These are phyloP conservation scores for Nemotelus pantherinus DNA, from an alignment of 2,888 invertebrate species.

Conservation along the genomic window DNA sequence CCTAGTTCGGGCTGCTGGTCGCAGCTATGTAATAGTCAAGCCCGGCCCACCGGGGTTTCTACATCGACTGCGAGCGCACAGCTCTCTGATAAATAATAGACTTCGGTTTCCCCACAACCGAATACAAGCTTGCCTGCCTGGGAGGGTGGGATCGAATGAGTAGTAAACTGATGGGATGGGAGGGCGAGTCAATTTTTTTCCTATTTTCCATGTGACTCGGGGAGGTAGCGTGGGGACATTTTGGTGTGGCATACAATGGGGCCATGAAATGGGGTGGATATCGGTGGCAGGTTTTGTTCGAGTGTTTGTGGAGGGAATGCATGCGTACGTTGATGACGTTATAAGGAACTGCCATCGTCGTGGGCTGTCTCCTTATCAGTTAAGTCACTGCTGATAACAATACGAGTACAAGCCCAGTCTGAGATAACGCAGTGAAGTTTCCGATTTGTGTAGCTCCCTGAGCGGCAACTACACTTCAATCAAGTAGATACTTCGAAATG, in stretches of 20 bases:
- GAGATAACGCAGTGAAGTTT: slow-evolving; percentile 27
- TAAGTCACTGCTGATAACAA: slow-evolving; percentile 50
- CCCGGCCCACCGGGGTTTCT: slow-evolving; percentile 24
- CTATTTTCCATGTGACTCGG: slow-evolving; percentile 42
- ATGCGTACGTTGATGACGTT: slow-evolving; percentile 32
- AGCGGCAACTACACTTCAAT: neutral
- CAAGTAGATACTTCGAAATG: neutral
- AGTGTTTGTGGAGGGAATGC: neutral
- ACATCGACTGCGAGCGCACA: neutral
- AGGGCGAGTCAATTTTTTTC: slow-evolving; percentile 49
- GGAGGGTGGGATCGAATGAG: slow-evolving; percentile 7
- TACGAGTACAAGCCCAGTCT: neutral
- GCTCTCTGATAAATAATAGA: slow-evolving; percentile 24
- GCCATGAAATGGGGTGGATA: neutral
- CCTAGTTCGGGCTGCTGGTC: neutral
- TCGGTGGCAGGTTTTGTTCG: neutral
- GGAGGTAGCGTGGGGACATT: slow-evolving; percentile 7
- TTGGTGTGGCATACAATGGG: neutral
- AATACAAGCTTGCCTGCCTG: neutral
- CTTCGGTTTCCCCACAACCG: slow-evolving; percentile 5
- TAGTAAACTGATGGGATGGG: slow-evolving; percentile 10
- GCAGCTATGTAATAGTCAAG: neutral
- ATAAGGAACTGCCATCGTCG: slow-evolving; percentile 40
- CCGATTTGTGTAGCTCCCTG: neutral
- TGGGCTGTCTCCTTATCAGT: slow-evolving; percentile 49